These are phyloP conservation scores for Cataglyphis rosenhaueri DNA, from an alignment of 2,888 invertebrate species.

Conservation along the genomic window DNA sequence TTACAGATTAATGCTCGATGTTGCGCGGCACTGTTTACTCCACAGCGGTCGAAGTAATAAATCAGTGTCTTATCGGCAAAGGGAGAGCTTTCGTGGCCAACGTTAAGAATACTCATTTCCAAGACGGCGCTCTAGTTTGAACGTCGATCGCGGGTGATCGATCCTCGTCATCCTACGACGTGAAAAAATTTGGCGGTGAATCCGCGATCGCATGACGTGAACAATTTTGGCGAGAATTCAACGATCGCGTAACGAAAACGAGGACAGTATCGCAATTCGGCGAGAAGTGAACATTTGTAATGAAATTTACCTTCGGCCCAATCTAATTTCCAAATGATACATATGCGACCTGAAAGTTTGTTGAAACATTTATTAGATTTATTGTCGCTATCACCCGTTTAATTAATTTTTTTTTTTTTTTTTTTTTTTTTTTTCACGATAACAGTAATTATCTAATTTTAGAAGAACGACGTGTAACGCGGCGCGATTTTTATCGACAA, in stretches of 20 bases:
- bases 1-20: slow-evolving; percentile 78
- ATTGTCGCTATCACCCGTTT: background rate
- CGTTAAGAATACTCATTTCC: slow-evolving; percentile 70
- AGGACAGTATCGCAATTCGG: background rate
- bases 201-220: slow-evolving; percentile 20
- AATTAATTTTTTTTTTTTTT: background rate
- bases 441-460: background rate
- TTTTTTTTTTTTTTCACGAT: background rate
- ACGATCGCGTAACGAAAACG: slow-evolving; percentile 26
- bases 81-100: slow-evolving; percentile 60
- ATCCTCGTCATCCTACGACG: slow-evolving; percentile 42
- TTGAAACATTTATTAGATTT: background rate
- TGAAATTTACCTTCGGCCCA: slow-evolving; percentile 2
- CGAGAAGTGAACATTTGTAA: slow-evolving; percentile 16
- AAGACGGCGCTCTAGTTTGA: slow-evolving; percentile 52
- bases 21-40: slow-evolving; percentile 76
- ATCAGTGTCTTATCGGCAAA: slow-evolving; percentile 72
- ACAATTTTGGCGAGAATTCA: slow-evolving; percentile 35
- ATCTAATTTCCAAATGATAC: slow-evolving; percentile 7
- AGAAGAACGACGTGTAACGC: background rate
- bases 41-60: slow-evolving; percentile 66
- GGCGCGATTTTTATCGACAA: slow-evolving; percentile 22
- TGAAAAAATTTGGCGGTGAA: slow-evolving; percentile 49
- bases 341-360: background rate
- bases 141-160: slow-evolving; percentile 58